Percentiles rank a stretch among this genome's conserved stretches.
phyloP scores from a whole-genome alignment of 2,797 vertebrate genomes.

The Glyptemys insculpta region DNA sequence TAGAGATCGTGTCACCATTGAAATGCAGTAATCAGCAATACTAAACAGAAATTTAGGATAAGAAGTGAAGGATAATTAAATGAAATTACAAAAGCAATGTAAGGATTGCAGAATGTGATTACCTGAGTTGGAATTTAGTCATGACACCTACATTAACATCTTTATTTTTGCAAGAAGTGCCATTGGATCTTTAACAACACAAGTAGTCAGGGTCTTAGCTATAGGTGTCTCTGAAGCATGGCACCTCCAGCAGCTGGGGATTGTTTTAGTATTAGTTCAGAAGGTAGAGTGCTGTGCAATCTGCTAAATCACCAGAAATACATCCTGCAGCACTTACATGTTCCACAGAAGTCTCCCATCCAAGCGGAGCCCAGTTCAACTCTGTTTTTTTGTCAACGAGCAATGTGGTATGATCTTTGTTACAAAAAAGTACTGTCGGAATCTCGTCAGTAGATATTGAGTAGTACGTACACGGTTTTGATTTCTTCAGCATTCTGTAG shows the following conservation, averaged over 20 bases:
- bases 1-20: neutral
- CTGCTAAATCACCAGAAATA: neutral
- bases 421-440: neutral
- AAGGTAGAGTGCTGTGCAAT: neutral
- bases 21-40: neutral
- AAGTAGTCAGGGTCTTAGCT: neutral
- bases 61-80: neutral
- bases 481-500: neutral
- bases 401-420: neutral
- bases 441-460: neutral
- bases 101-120: neutral
- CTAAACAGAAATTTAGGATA: neutral
- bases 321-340: neutral
- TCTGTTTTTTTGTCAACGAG: fast-evolving
- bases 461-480: neutral
- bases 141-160: neutral
- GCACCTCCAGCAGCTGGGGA: neutral
- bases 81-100: neutral
- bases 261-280: neutral
- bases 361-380: neutral
- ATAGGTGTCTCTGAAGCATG: neutral
- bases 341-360: neutral
- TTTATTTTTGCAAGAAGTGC: neutral
- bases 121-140: neutral
- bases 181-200: fast-evolving